These are phyloP conservation scores for Hypsibius dujardini DNA, from an alignment of 1,140 invertebrate species.

Conservation along the genomic window DNA sequence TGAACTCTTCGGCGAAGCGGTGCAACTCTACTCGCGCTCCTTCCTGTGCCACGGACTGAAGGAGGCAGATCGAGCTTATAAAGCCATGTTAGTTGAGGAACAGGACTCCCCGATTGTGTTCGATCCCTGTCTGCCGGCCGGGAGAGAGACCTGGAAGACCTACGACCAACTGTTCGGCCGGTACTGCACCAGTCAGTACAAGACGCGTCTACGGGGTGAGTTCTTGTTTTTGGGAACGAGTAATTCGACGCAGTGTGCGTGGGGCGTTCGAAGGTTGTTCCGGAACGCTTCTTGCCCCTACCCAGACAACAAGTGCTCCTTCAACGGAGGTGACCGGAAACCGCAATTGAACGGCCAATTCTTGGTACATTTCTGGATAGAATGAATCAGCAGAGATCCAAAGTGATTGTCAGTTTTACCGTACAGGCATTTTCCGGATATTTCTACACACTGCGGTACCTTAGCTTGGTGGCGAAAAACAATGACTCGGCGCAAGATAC, in stretches of 20 bases:
- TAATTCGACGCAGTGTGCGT: neutral
- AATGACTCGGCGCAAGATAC: no score
- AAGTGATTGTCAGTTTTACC: no score
- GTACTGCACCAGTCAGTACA: neutral
- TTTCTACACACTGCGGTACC: no score
- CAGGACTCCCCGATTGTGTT: constrained; percentile 4
- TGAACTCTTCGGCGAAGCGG: neutral
- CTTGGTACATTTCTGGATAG: no score
- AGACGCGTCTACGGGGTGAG: neutral
- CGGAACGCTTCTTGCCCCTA: neutral
- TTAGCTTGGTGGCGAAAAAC: no score
- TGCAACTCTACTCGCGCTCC: neutral
- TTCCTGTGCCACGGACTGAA: constrained; percentile 9
- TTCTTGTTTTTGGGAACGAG: neutral
- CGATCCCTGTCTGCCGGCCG: neutral
- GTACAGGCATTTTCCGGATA: no score
- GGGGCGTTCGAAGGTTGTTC: neutral
- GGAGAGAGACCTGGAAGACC: neutral
- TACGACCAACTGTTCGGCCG: neutral
- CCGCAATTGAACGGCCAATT: no score
- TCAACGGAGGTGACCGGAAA: neutral
- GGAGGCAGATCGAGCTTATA: neutral
- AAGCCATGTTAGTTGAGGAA: neutral
- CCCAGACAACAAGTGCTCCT: neutral
- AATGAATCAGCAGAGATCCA: no score